Evolutionary conservation across 2,797 vertebrate species (phyloP), one percentile per base, ranked within the genome.

Genomic region (Crax fasciolata): DNA sequence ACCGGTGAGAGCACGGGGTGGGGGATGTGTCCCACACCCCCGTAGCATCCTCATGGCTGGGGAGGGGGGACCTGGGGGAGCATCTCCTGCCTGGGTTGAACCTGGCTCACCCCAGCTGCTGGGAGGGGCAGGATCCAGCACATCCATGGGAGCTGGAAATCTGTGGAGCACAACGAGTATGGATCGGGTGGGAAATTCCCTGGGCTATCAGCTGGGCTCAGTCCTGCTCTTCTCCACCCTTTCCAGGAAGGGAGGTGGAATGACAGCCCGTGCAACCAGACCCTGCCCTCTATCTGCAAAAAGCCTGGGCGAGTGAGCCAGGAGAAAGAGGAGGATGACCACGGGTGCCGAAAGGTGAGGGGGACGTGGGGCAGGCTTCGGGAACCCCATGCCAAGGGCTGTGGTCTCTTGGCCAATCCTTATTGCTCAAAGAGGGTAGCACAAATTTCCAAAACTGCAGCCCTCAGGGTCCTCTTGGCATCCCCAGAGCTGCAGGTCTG

Each of bases 201-300:
- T 1, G 7, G 32, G 57, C 57, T 77, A 61, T 43, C 0, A 9
- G 27, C 8, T 2, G 4, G 38, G 13, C 39, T 66, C 30, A 82
- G 2, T 94, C 58, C 68, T 35, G 25, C 30, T 78, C 49, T 92
- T 72, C 75, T 58, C 62, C 38, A 9, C 0, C 23, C 44, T 75
- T 21, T 97, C 93, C 97, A 99, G 99, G 99, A 99, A 59, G 99
- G 99, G 59, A 99, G 99, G 84, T 99, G 99, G 99, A 99, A 99
- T 1, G 99, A 99, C 97, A 99, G 98, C 94, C 99, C 99, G 3
- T 99, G 99, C 97, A 99, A 99, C 97, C 97, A 98, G 95, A 99
- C 99, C 32, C 97, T 99, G 96, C 99, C 99, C 0, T 99, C 98
- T 96, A 99, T 99, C 98, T 99, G 99, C 93, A 99, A 99, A 98